Conservation (phyloP, 1,140 invertebrate genomes). For the Rhizoglyphus robini region DNA sequence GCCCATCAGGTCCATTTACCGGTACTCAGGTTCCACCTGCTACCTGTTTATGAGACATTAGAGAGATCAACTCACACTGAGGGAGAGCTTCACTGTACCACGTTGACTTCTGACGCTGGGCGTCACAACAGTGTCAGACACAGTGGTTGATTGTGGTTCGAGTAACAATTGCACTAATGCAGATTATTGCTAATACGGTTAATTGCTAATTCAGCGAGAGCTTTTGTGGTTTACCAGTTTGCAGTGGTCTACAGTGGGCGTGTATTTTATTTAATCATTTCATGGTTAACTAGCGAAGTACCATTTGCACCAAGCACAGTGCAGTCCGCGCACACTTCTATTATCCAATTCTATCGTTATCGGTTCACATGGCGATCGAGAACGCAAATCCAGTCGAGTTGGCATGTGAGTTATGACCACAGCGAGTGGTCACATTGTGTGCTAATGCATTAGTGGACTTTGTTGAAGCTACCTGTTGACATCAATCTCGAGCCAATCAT, state of each 20-base stretch:
- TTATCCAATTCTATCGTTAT: background rate
- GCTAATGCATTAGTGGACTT: background rate
- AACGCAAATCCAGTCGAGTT: background rate
- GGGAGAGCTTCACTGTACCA: too few relatives aligned
- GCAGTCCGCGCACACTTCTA: background rate
- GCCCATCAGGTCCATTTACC: too few relatives aligned
- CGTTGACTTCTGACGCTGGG: too few relatives aligned
- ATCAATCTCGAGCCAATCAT: background rate
- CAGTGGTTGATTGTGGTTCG: too few relatives aligned
- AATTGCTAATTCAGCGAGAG: too few relatives aligned
- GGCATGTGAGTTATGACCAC: background rate
- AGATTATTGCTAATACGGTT: too few relatives aligned
- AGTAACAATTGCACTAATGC: too few relatives aligned
- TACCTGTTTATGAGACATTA: too few relatives aligned
- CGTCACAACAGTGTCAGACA: too few relatives aligned
- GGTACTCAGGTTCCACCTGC: too few relatives aligned
- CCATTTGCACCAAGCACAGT: background rate
- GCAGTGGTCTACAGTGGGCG: background rate
- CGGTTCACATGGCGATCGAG: background rate
- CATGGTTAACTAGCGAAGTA: conserved; percentile 3
- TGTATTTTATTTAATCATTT: conserved; percentile 9
- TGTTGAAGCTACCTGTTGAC: background rate
- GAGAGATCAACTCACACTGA: too few relatives aligned
- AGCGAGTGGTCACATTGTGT: background rate
- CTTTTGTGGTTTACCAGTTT: background rate